phyloP scores from a whole-genome alignment of 2,797 vertebrate genomes.

The Bovichtus diacanthus region DNA sequence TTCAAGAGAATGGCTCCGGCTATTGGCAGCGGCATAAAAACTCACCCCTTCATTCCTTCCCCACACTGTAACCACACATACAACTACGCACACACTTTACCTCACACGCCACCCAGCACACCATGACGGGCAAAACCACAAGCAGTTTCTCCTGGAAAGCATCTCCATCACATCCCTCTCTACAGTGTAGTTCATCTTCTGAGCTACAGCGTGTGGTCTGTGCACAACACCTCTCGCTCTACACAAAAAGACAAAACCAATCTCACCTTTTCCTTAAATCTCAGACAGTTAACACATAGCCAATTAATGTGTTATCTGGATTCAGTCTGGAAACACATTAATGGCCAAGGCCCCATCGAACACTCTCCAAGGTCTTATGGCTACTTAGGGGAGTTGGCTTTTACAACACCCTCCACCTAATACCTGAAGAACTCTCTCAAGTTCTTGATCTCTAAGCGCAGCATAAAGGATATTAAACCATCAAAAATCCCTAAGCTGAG shows the following conservation, averaged over 20 bases:
- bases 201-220: background rate
- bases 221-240: background rate
- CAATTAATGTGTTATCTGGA: background rate
- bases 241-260: background rate
- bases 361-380: background rate
- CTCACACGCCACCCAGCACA: background rate
- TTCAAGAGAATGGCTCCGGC: too few relatives aligned
- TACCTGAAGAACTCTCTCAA: slow-evolving; percentile 13
- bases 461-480: slow-evolving; percentile 28
- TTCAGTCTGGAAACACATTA: background rate
- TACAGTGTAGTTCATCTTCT: background rate
- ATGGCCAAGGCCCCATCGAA: background rate
- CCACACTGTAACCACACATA: background rate
- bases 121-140: background rate
- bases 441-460: slow-evolving; percentile 9
- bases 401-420: background rate
- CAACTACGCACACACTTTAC: background rate
- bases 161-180: background rate
- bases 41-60: background rate
- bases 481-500: slow-evolving; percentile 19
- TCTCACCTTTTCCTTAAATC: background rate
- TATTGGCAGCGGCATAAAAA: too few relatives aligned
- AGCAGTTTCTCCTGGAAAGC: background rate
- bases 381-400: background rate
- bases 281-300: background rate